Conservation (phyloP, 2,797 vertebrate genomes). For the Protonibea diacanthus region DNA sequence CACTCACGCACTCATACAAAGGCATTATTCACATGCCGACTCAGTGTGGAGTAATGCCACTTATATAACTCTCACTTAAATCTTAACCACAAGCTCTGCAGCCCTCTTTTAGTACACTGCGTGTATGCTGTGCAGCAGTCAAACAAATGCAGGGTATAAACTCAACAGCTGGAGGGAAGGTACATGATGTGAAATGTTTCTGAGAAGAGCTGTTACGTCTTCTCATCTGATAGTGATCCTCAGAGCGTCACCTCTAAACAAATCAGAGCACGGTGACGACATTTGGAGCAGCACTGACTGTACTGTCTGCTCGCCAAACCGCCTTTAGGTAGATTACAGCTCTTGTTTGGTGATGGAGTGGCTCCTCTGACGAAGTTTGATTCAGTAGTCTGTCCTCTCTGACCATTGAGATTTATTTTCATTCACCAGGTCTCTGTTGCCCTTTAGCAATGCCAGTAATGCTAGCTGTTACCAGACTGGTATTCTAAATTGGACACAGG, state of each 20-base stretch:
- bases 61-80: constrained; percentile 65
- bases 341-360: constrained; percentile 16
- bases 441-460: background rate
- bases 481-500: background rate
- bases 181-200: constrained; percentile 4
- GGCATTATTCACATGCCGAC: constrained; percentile 55
- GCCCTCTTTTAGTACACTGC: background rate
- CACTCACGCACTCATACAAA: constrained; percentile 54
- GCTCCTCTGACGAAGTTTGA: constrained; percentile 24
- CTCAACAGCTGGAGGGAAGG: constrained; percentile 17
- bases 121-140: background rate
- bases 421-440: background rate
- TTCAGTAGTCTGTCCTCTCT: background rate
- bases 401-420: background rate
- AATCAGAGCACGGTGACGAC: constrained; percentile 25
- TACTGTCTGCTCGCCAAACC: constrained; percentile 20
- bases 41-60: constrained; percentile 29
- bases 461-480: background rate
- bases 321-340: constrained; percentile 42
- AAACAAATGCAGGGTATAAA: background rate
- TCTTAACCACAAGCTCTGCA: constrained; percentile 8
- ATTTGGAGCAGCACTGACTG: background rate
- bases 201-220: constrained; percentile 5
- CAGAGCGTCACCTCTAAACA: constrained; percentile 23
- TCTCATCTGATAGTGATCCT: constrained; percentile 18